These are phyloP conservation scores for Myotis vivesi DNA, from an alignment of 2,797 vertebrate species.

Conservation along the genomic window DNA sequence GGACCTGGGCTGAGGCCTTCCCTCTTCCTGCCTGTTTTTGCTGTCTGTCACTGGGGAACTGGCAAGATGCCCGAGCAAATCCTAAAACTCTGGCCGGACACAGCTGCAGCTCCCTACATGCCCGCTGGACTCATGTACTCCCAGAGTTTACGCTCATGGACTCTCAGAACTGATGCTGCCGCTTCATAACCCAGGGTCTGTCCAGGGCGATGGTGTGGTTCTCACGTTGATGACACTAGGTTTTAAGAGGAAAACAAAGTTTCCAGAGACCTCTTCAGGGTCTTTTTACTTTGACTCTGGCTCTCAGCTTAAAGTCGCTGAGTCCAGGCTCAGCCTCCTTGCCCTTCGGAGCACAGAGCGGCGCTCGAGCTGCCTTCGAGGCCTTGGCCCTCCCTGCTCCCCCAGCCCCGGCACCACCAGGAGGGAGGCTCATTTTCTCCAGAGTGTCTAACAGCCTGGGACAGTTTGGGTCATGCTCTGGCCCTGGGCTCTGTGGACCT, in stretches of 20 bases:
- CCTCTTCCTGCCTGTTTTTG: background rate
- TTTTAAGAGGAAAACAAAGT: background rate
- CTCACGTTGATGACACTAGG: background rate
- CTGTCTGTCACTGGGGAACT: background rate
- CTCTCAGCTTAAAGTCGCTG: background rate
- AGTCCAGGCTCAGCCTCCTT: background rate
- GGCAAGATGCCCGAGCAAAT: background rate
- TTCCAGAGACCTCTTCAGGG: background rate
- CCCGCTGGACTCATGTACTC: rapidly evolving
- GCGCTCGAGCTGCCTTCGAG: background rate
- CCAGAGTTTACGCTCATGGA: rapidly evolving
- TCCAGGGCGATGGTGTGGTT: rapidly evolving
- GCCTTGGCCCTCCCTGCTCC: background rate
- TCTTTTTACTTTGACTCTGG: background rate
- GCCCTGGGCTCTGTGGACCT: background rate
- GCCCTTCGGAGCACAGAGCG: rapidly evolving
- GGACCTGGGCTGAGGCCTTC: background rate
- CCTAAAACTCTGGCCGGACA: background rate
- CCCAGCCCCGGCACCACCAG: background rate
- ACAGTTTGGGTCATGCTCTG: background rate
- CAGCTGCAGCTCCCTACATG: background rate
- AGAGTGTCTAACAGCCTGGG: background rate
- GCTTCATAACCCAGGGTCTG: background rate
- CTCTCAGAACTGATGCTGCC: too few species aligned
- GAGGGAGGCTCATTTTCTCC: background rate